phyloP scores from a whole-genome alignment of 2,797 vertebrate genomes.

The Benthosema pterotum region DNA sequence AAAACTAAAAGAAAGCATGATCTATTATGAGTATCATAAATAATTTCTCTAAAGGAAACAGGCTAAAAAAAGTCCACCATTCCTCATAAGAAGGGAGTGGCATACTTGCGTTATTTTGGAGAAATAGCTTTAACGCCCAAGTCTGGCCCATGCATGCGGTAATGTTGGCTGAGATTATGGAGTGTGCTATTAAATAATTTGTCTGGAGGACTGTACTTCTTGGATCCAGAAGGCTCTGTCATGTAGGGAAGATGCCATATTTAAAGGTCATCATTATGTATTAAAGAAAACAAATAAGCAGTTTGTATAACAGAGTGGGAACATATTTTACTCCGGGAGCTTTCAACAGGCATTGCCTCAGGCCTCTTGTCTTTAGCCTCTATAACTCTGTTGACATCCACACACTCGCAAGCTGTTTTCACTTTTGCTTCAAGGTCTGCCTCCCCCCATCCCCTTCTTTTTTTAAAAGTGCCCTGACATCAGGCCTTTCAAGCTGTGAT shows the following conservation, averaged over 20 bases:
- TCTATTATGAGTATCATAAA: slow-evolving; percentile 15
- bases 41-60: neutral
- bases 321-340: slow-evolving; percentile 5
- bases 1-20: slow-evolving; percentile 14
- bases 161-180: neutral
- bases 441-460: slow-evolving; percentile 22
- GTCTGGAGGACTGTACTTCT: neutral
- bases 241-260: neutral
- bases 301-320: slow-evolving; percentile 6
- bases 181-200: neutral
- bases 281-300: slow-evolving; percentile 6
- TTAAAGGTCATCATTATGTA: neutral
- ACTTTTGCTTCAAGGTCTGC: slow-evolving; percentile 45
- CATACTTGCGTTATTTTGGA: neutral
- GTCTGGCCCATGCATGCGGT: neutral
- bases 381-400: slow-evolving; percentile 39
- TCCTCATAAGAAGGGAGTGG: neutral
- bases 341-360: slow-evolving; percentile 23
- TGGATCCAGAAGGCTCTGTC: neutral
- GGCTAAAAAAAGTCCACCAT: slow-evolving; percentile 2
- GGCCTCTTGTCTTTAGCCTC: slow-evolving; percentile 26
- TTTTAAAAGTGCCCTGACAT: slow-evolving; percentile 24
- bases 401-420: slow-evolving; percentile 58
- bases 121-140: neutral
- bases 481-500: slow-evolving; percentile 50